phyloP scores from a whole-genome alignment of 2,888 invertebrate genomes.

The Hyalella azteca region DNA sequence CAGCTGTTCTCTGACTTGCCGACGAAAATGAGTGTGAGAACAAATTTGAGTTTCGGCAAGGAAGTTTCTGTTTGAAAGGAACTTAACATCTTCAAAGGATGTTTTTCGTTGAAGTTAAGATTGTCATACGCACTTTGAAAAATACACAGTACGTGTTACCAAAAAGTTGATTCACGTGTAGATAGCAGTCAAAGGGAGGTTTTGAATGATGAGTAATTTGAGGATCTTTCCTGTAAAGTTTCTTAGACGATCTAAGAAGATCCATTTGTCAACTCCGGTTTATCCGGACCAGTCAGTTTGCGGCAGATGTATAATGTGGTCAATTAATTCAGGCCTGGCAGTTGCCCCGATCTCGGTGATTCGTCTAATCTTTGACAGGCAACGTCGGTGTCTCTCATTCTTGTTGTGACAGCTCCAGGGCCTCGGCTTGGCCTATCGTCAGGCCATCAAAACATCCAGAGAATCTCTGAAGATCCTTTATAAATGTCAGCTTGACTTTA shows the following conservation, averaged over 20 bases:
- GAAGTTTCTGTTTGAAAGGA: neutral
- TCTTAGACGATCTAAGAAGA: too few relatives aligned
- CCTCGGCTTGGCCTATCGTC: neutral
- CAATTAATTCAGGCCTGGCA: slow-evolving; percentile 24
- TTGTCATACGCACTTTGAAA: too few relatives aligned
- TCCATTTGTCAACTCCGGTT: slow-evolving; percentile 2
- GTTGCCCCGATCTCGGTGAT: neutral
- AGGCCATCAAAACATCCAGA: too few relatives aligned
- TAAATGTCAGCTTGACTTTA: too few relatives aligned
- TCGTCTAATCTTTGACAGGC: slow-evolving; percentile 5
- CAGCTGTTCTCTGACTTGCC: neutral
- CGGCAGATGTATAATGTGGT: slow-evolving; percentile 27
- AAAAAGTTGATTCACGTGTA: too few relatives aligned
- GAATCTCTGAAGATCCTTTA: too few relatives aligned
- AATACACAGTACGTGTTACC: too few relatives aligned
- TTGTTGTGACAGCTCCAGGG: slow-evolving; percentile 1
- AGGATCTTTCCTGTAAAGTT: too few relatives aligned
- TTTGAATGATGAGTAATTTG: too few relatives aligned
- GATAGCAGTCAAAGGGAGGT: too few relatives aligned
- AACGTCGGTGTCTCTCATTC: slow-evolving; percentile 10
- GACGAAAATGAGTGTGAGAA: neutral
- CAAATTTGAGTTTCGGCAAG: neutral
- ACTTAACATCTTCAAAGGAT: too few relatives aligned
- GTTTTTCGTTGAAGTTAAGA: too few relatives aligned
- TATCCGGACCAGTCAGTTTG: slow-evolving; percentile 23